Evolutionary conservation across 2,888 invertebrate species (phyloP), one percentile per base, ranked within the genome.

Genomic region (Cephus pulcher): DNA sequence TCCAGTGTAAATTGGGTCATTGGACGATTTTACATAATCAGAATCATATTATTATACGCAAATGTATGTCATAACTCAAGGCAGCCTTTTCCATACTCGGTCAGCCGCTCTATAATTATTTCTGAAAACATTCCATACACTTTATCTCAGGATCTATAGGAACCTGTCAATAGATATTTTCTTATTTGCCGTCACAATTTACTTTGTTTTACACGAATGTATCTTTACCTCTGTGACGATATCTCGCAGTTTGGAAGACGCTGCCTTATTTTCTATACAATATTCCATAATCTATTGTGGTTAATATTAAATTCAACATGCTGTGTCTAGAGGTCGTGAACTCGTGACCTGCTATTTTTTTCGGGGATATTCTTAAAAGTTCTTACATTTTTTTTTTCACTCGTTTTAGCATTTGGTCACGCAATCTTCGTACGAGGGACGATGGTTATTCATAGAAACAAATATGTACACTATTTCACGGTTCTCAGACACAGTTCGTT

Each of bases 111-210:
- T 56, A 23, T 56, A 23, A 56, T 56, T 56, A 56, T 23, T 56
- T 56, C 9, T 56, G 56, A 56, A 23, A 56, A 34, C 33, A 12
- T 75, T 32, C 12, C 12, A 56, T 56, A 70, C 1, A 35, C 3
- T 69, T 11, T 73, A 40, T 23, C 4, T 78, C 73, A 76, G 71
- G 32, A 76, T 78, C 75, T 76, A 76, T 76, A 56, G 23, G 56
- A 56, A 56, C 9, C 56, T 56, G 9, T 56, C 56, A 9, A 56
- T 9, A 56, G 56, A 23, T 23, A 73, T 75, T 12, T 79, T 76
- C 78, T 68, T 37, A 77, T 34, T 78, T 75, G 73, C 76, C 78
- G 79, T 56, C 74, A 74, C 80, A 12, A 37, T 73, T 34, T 70
- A 74, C 32, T 56, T 56, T 32, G n/a, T 33, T 12, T 23, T 75